Conservation (phyloP, 1,140 invertebrate genomes). For the Apolygus lucorum region DNA sequence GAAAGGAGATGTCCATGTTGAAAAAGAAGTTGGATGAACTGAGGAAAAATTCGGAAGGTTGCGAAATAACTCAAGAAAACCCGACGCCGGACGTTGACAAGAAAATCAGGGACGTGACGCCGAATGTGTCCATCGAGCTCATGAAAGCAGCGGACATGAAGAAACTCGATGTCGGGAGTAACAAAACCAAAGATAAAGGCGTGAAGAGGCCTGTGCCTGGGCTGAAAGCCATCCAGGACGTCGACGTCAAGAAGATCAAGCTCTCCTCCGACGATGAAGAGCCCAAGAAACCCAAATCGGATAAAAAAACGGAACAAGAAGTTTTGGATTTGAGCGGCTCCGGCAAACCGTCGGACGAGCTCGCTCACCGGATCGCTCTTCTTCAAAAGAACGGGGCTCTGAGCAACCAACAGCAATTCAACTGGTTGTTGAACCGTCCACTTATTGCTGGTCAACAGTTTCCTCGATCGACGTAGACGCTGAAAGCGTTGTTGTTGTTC, state of each 20-base stretch:
- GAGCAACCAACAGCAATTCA: conserved; percentile 1
- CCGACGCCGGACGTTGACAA: conserved; percentile 30
- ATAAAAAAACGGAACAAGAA: conserved; percentile 17
- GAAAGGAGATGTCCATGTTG: conserved; percentile 26
- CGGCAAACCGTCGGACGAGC: conserved; percentile 6
- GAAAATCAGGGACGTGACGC: conserved; percentile 31
- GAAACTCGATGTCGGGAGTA: background rate
- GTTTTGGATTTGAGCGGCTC: conserved; percentile 5
- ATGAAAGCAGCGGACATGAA: conserved; percentile 27
- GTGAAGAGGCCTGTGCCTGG: conserved; percentile 25
- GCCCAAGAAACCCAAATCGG: conserved; percentile 6
- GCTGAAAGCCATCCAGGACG: conserved; percentile 27
- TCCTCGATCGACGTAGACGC: background rate
- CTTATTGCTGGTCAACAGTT: background rate
- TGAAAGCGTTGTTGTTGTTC: no score
- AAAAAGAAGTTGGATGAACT: conserved; percentile 32
- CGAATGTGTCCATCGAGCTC: conserved; percentile 35
- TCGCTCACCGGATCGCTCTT: background rate
- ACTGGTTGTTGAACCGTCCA: conserved; percentile 11
- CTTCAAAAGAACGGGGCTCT: background rate
- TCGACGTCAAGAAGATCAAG: conserved; percentile 8
- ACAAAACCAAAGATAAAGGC: background rate
- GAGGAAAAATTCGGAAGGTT: conserved; percentile 17
- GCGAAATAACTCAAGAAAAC: conserved; percentile 29
- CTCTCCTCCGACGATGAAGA: background rate